Conservation (phyloP, 2,797 vertebrate genomes). For the Tangara arthus region DNA sequence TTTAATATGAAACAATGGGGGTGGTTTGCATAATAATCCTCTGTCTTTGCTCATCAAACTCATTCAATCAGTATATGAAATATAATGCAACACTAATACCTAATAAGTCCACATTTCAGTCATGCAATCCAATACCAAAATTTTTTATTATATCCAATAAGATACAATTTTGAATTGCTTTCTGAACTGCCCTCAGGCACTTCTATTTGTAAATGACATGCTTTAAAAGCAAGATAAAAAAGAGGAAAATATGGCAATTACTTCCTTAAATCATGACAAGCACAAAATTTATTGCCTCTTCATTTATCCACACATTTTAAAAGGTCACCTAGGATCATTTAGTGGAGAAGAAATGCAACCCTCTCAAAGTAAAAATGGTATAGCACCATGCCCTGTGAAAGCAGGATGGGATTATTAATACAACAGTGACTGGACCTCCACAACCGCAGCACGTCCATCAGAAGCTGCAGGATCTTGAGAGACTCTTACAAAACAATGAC, state of each 20-base stretch:
- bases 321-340: slow-evolving; percentile 45
- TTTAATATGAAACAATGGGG: slow-evolving; percentile 62
- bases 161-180: slow-evolving; percentile 35
- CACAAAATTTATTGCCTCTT: slow-evolving; percentile 62
- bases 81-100: slow-evolving; percentile 30
- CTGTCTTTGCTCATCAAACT: slow-evolving; percentile 56
- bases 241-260: slow-evolving; percentile 5
- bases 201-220: slow-evolving; percentile 2
- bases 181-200: slow-evolving; percentile 19
- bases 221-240: slow-evolving; percentile 49
- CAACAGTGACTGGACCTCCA: neutral
- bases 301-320: slow-evolving; percentile 64
- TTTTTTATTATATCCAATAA: slow-evolving; percentile 45
- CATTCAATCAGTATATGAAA: slow-evolving; percentile 44
- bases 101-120: slow-evolving; percentile 43
- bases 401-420: slow-evolving; percentile 53
- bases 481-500: neutral
- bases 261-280: slow-evolving; percentile 66
- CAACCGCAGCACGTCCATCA: neutral
- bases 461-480: neutral
- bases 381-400: slow-evolving; percentile 22
- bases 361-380: slow-evolving; percentile 59
- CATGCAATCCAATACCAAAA: slow-evolving; percentile 10
- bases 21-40: slow-evolving; percentile 58
- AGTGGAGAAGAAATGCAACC: slow-evolving; percentile 46